Conservation (phyloP, 1,140 invertebrate genomes). For the Euschistus heros region DNA sequence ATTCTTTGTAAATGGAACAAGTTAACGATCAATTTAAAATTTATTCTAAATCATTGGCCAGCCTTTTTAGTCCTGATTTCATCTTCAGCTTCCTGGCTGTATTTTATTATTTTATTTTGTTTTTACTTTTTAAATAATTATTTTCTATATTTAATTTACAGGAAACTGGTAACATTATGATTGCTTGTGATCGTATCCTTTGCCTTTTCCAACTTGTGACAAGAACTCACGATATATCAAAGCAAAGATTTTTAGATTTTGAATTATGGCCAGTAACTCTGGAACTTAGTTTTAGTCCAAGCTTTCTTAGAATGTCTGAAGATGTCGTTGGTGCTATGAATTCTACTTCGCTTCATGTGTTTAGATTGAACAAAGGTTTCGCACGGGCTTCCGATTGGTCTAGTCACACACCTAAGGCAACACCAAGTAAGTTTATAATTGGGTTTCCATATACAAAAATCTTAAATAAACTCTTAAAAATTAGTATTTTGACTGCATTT, state of each 20-base stretch:
- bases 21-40: no score
- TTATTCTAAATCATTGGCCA: no score
- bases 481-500: no score
- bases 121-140: no score
- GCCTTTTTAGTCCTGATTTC: no score
- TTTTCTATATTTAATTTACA: slow-evolving; percentile 30
- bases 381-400: slow-evolving; percentile 24
- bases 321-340: slow-evolving; percentile 47
- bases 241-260: slow-evolving; percentile 52
- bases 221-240: slow-evolving; percentile 50
- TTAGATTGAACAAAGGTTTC: slow-evolving; percentile 33
- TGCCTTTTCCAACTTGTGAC: slow-evolving; percentile 47
- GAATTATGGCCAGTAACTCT: slow-evolving; percentile 42
- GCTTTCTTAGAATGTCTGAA: slow-evolving; percentile 42
- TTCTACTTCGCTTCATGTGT: slow-evolving; percentile 35
- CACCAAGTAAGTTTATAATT: slow-evolving; percentile 3
- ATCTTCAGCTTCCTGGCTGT: no score
- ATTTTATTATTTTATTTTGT: no score
- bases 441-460: not conserved
- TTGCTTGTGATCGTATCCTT: slow-evolving; percentile 42
- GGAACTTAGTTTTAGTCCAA: slow-evolving; percentile 42
- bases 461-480: not conserved
- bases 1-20: no score
- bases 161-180: slow-evolving; percentile 47
- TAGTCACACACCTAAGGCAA: slow-evolving; percentile 2